Conservation (phyloP, 2,888 invertebrate genomes). For the Hetaerina titia region DNA sequence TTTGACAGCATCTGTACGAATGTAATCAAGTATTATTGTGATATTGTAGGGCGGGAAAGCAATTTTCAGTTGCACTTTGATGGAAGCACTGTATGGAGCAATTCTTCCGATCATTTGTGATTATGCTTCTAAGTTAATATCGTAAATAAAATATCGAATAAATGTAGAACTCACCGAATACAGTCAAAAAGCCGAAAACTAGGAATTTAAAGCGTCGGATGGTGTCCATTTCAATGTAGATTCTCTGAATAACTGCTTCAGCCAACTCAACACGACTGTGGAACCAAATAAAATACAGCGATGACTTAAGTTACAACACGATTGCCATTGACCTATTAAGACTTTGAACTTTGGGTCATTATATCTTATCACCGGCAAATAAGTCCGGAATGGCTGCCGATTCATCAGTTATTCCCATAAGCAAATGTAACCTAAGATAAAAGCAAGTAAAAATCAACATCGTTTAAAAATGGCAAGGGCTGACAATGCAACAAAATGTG, state of each 20-base stretch:
- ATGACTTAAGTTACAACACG: neutral
- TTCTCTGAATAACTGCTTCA: neutral
- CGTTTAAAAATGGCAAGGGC: too few relatives aligned
- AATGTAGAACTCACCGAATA: neutral
- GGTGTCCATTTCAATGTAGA: neutral
- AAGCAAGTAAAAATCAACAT: neutral
- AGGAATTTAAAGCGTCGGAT: neutral
- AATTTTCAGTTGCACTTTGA: too few relatives aligned
- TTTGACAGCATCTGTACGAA: too few relatives aligned
- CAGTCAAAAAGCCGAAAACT: neutral
- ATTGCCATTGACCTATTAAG: neutral
- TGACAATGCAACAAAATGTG: too few relatives aligned
- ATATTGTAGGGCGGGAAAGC: too few relatives aligned
- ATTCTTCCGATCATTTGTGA: too few relatives aligned
- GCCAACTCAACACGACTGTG: neutral
- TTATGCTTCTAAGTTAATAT: too few relatives aligned
- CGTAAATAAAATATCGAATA: neutral
- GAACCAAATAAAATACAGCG: neutral
- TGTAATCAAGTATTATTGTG: too few relatives aligned
- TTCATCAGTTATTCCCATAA: neutral
- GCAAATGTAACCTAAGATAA: neutral
- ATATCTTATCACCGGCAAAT: constrained; percentile 32
- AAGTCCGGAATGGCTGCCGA: neutral
- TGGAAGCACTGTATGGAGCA: too few relatives aligned
- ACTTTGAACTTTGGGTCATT: constrained; percentile 57